A percentile compares a stretch with the other conserved stretches of the same genome.
phyloP scores from a whole-genome alignment of 2,797 vertebrate genomes.

The Fundulus diaphanus region DNA sequence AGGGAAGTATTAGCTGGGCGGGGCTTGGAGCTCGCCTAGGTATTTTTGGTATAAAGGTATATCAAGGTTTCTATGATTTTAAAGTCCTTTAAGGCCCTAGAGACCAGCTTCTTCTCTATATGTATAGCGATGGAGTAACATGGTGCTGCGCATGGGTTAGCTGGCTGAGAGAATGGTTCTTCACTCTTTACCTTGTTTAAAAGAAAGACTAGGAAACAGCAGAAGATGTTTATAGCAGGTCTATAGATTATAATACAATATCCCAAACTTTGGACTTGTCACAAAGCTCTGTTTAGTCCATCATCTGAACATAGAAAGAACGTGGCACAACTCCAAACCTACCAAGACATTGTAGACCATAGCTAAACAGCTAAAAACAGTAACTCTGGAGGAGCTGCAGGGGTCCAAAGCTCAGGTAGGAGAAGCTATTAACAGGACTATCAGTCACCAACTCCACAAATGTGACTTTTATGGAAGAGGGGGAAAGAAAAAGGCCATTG shows the following conservation, averaged over 20 bases:
- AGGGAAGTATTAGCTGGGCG: not conserved
- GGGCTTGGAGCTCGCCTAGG: not conserved
- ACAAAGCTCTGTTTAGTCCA: not conserved
- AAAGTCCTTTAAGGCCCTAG: too few relatives aligned
- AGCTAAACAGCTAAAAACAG: not conserved
- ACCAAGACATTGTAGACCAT: not conserved
- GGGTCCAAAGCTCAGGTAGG: too few relatives aligned
- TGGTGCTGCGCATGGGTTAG: too few relatives aligned
- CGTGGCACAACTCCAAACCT: not conserved
- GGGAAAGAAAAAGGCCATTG: too few relatives aligned
- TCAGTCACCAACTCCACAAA: too few relatives aligned
- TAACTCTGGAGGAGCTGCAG: too few relatives aligned
- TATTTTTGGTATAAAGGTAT: not conserved
- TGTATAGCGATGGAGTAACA: too few relatives aligned
- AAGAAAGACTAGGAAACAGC: not conserved
- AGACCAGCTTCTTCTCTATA: too few relatives aligned
- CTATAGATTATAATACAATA: not conserved
- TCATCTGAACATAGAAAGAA: not conserved
- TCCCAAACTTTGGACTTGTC: not conserved
- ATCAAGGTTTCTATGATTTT: not conserved
- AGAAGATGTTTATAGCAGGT: not conserved
- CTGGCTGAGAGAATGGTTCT: too few relatives aligned
- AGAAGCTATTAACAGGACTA: too few relatives aligned
- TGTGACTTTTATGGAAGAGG: too few relatives aligned
- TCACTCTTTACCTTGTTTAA: too few relatives aligned